These are phyloP conservation scores for Cichlasoma orientale DNA, from an alignment of 2,797 vertebrate species.

Conservation along the genomic window DNA sequence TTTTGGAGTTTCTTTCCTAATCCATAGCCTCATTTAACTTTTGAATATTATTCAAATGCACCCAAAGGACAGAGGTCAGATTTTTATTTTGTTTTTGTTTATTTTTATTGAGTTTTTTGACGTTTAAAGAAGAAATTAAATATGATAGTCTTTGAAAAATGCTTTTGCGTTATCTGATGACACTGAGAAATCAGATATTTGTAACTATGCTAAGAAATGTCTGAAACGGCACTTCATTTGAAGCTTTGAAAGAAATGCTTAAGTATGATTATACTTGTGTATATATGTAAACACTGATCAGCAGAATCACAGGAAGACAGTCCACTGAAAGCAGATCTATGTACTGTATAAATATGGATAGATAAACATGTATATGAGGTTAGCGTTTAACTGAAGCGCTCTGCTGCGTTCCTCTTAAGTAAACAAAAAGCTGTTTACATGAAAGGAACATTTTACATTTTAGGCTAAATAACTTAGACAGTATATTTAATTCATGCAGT, in stretches of 20 bases:
- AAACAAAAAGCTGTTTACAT: not conserved
- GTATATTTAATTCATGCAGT: not conserved
- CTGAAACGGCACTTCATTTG: not conserved
- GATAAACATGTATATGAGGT: not conserved
- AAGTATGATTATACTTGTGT: not conserved
- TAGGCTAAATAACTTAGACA: not conserved
- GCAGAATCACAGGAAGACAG: not conserved
- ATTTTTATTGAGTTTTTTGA: not conserved
- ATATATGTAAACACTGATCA: not conserved
- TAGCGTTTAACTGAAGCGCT: not conserved
- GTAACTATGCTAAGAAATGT: not conserved
- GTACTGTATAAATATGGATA: not conserved
- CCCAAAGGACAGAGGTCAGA: not conserved
- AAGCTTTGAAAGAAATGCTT: not conserved
- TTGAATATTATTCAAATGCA: not conserved
- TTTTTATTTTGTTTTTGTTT: no score
- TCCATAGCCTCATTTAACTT: not conserved
- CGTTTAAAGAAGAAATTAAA: not conserved
- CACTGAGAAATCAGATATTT: not conserved
- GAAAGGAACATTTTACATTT: not conserved
- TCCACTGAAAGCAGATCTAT: not conserved
- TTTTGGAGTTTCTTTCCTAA: not conserved
- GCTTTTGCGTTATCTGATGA: not conserved
- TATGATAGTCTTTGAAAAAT: not conserved
- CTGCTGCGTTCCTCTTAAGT: not conserved